These are phyloP conservation scores for Rhea pennata DNA, from an alignment of 2,113 vertebrate genomes.

Conservation along the genomic window DNA sequence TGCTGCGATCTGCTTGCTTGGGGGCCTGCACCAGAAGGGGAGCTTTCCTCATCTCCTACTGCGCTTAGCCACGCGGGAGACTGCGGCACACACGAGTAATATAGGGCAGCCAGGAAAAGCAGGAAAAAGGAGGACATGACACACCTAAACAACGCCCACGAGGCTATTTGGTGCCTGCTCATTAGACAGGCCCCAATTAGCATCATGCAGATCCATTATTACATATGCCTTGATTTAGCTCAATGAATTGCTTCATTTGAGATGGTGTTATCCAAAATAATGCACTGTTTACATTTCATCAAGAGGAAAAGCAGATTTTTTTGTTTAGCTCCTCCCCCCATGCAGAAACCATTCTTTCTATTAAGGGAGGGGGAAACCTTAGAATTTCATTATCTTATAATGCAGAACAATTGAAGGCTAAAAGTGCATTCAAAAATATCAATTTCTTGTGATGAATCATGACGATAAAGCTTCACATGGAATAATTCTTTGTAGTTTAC, in stretches of 20 bases:
- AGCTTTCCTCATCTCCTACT: not conserved
- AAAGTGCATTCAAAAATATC: not conserved
- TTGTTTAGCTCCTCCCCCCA: not conserved
- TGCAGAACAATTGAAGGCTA: not conserved
- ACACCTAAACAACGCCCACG: not conserved
- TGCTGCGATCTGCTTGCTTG: not conserved
- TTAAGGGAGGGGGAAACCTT: not conserved
- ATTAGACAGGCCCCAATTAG: not conserved
- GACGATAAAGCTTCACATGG: not conserved
- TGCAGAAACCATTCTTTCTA: fast-evolving
- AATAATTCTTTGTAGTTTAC: not conserved
- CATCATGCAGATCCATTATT: not conserved
- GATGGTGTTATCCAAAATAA: not conserved
- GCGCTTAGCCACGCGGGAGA: not conserved
- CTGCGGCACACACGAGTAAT: not conserved
- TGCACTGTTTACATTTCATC: not conserved
- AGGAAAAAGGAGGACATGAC: not conserved
- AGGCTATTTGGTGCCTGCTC: not conserved
- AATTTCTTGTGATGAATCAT: not conserved
- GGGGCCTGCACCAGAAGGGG: not conserved
- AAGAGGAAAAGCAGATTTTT: not conserved
- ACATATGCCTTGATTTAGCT: not conserved
- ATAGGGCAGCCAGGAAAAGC: not conserved
- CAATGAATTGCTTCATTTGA: not conserved
- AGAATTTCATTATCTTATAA: not conserved